phyloP scores from a whole-genome alignment of 2,888 invertebrate genomes.

The Brachyptera putata region DNA sequence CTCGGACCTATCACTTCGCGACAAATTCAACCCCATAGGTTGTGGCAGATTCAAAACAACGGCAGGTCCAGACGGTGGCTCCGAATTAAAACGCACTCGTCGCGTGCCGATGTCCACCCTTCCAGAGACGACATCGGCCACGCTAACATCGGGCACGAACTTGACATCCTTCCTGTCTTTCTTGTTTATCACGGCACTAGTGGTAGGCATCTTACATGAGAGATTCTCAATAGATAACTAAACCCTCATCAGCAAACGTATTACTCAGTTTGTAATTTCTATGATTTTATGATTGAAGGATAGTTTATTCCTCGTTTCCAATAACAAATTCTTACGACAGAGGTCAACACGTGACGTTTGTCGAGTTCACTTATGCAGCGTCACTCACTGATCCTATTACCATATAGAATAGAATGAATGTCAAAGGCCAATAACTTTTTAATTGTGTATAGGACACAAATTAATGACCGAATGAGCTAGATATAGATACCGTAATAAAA shows the following conservation, averaged over 20 bases:
- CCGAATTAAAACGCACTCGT: conserved; percentile 22
- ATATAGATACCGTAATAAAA: no score
- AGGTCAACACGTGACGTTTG: background rate
- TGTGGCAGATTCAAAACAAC: conserved; percentile 32
- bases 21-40: conserved; percentile 30
- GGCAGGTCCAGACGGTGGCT: conserved; percentile 18
- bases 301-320: background rate
- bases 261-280: background rate
- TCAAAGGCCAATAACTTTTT: background rate
- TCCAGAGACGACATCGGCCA: no score
- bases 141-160: no score
- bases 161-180: no score
- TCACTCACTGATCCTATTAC: no score
- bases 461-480: no score
- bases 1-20: conserved; percentile 48
- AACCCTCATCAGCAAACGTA: background rate
- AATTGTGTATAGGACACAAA: no score
- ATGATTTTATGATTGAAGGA: background rate
- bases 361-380: no score
- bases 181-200: background rate
- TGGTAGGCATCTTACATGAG: background rate
- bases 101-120: background rate
- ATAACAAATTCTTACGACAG: background rate
- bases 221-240: background rate
- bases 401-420: no score